Evolutionary conservation across 2,888 invertebrate genomes (phyloP).

Genomic region (Eilema depressum): DNA sequence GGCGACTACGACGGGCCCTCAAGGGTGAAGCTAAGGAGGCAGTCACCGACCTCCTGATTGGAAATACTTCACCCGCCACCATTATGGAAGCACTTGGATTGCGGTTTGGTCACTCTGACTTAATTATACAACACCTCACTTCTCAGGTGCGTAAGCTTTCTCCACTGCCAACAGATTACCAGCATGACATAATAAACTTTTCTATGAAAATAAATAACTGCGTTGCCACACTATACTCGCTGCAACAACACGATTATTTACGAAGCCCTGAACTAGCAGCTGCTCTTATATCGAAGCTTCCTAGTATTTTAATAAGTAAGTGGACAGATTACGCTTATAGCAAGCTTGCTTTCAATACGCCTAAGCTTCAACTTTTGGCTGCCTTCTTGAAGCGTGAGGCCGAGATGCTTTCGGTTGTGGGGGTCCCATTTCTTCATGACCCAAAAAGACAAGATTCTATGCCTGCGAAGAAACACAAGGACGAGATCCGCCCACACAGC

Average conservation of each 20-base stretch:
- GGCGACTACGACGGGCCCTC: slow-evolving; percentile 16
- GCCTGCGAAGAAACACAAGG: background rate
- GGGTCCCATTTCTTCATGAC: background rate
- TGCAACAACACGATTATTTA: slow-evolving; percentile 9
- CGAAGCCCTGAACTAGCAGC: slow-evolving; percentile 13
- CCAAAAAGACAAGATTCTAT: background rate
- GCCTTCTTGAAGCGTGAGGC: slow-evolving; percentile 14
- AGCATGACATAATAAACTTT: slow-evolving; percentile 8
- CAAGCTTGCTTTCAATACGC: background rate
- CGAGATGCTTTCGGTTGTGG: slow-evolving; percentile 4
- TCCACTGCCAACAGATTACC: slow-evolving; percentile 13
- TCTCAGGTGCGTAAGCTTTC: slow-evolving; percentile 5
- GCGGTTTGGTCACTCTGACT: slow-evolving; percentile 11
- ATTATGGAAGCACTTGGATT: slow-evolving; percentile 8
- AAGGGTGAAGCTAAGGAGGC: slow-evolving; percentile 16
- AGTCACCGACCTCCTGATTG: background rate
- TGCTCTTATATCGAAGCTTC: slow-evolving; percentile 12
- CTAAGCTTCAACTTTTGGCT: slow-evolving; percentile 1
- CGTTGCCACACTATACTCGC: background rate
- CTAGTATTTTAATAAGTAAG: slow-evolving; percentile 1
- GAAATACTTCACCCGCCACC: background rate
- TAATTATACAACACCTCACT: background rate
- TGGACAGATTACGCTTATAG: slow-evolving; percentile 9
- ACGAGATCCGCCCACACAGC: background rate
- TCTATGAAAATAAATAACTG: slow-evolving; percentile 13